Evolutionary conservation across 2,113 vertebrate genomes (phyloP).

Genomic region (Leiothrix lutea): DNA sequence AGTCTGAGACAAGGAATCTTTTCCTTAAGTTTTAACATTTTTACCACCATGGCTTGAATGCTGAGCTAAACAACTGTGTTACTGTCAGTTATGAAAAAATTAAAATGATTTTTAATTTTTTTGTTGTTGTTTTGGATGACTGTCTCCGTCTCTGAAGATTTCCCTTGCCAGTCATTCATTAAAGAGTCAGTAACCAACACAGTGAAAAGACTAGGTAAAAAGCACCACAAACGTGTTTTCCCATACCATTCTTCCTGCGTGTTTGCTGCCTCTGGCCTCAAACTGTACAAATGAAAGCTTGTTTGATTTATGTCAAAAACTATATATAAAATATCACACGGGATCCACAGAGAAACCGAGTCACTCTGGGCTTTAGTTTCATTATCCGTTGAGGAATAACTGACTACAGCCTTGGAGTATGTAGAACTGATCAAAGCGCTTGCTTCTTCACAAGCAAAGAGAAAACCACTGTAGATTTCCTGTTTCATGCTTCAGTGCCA

Average conservation of each 20-base stretch:
- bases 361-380: constrained; percentile 52
- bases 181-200: neutral
- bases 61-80: neutral
- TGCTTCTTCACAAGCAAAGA: constrained; percentile 40
- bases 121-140: constrained; percentile 7
- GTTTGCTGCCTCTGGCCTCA: constrained; percentile 44
- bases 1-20: neutral
- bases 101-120: neutral
- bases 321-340: constrained; percentile 64
- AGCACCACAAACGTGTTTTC: neutral
- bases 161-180: constrained; percentile 32
- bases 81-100: constrained; percentile 1
- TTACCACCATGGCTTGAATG: neutral
- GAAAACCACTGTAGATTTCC: constrained; percentile 61
- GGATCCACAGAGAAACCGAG: constrained; percentile 47
- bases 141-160: constrained; percentile 17
- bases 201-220: constrained; percentile 39
- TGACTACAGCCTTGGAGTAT: constrained; percentile 55
- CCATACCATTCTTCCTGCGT: neutral
- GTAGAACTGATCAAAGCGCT: constrained; percentile 44
- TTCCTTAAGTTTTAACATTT: neutral
- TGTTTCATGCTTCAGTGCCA: constrained; percentile 57
- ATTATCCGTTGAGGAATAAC: constrained; percentile 56
- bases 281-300: constrained; percentile 57
- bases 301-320: constrained; percentile 64